Evolutionary conservation across 2,113 vertebrate species (phyloP).

Genomic region (Megaceryle torquata): DNA sequence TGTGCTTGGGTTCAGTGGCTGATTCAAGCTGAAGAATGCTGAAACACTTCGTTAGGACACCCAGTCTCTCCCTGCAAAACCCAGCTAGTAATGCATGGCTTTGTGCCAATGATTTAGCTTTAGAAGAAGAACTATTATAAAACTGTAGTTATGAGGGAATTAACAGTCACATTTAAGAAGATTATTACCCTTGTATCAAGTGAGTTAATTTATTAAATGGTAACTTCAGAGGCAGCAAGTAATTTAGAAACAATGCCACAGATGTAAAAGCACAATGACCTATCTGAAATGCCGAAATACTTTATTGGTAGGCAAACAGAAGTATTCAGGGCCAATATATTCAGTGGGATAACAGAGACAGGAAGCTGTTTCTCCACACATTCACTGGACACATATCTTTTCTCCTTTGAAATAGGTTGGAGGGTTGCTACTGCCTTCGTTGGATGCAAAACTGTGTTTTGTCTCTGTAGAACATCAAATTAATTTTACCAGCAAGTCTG

Average conservation of each 20-base stretch:
- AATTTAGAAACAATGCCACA: neutral
- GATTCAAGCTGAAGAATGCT: neutral
- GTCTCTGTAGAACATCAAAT: neutral
- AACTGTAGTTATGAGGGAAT: constrained; percentile 7
- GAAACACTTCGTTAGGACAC: neutral
- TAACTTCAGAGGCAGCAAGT: neutral
- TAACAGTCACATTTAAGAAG: constrained; percentile 26
- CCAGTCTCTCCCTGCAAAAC: neutral
- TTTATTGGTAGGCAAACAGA: neutral
- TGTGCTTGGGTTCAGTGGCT: neutral
- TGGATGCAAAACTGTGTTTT: neutral
- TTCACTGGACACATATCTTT: neutral
- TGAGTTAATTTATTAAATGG: constrained; percentile 38
- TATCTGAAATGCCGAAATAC: neutral
- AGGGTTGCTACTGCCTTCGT: neutral
- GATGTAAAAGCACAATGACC: neutral
- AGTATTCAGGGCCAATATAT: neutral
- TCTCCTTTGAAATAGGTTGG: neutral
- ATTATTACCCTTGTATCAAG: constrained; percentile 5
- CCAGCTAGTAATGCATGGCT: neutral
- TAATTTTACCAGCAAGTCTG: neutral
- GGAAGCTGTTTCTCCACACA: neutral
- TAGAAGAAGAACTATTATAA: neutral
- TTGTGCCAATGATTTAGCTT: constrained; percentile 23
- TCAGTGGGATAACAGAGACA: neutral